A percentile compares a stretch with the other conserved stretches of the same genome.
phyloP scores from a whole-genome alignment of 2,113 vertebrate species.

The Grammomys surdaster region DNA sequence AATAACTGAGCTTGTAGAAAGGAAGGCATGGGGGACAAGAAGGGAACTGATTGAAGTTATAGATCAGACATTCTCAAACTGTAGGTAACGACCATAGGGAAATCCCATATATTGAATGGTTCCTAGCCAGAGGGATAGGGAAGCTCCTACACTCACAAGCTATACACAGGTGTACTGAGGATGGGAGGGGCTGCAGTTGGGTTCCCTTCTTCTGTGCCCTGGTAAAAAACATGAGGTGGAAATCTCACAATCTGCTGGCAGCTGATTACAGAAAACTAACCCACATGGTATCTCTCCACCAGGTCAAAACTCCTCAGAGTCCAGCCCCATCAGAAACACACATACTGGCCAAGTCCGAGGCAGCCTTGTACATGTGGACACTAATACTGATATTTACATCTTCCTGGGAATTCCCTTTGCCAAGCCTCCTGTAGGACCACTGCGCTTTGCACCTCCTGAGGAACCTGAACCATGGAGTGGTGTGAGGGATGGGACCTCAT shows the following conservation, averaged over 20 bases:
- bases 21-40: background rate
- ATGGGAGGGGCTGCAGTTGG: no score
- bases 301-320: slow-evolving; percentile 65
- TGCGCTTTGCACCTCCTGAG: slow-evolving; percentile 90
- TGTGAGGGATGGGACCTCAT: background rate
- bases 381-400: slow-evolving; percentile 83
- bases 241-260: background rate
- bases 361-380: slow-evolving; percentile 84
- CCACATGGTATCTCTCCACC: background rate
- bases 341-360: slow-evolving; percentile 88
- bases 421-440: slow-evolving; percentile 89
- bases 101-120: no score
- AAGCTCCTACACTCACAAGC: no score
- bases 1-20: background rate
- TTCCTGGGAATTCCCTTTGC: slow-evolving; percentile 84
- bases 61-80: no score
- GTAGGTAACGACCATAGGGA: no score
- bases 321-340: slow-evolving; percentile 87
- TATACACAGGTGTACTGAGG: no score
- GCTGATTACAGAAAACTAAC: background rate
- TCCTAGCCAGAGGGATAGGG: no score
- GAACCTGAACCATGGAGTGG: slow-evolving; percentile 89
- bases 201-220: no score
- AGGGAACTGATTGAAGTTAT: no score
- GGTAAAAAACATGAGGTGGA: accelerated